These are phyloP conservation scores for Pycnonotus jocosus DNA, from an alignment of 2,113 vertebrate species.

Conservation along the genomic window DNA sequence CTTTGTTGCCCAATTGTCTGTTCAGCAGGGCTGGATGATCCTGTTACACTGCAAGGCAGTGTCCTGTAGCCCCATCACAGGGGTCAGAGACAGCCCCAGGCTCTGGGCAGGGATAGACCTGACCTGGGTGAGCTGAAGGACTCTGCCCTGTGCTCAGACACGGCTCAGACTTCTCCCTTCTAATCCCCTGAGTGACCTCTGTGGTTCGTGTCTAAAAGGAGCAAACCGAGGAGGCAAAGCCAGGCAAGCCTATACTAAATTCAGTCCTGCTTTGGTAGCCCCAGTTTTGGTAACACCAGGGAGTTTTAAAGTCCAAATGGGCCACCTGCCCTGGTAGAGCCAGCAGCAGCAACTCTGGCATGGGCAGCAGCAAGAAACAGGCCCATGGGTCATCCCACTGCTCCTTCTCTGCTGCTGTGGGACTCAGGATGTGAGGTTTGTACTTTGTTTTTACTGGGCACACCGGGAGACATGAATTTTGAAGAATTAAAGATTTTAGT, in stretches of 20 bases:
- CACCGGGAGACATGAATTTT: too few species aligned
- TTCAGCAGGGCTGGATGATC: background rate
- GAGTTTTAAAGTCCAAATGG: background rate
- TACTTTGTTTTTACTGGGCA: background rate
- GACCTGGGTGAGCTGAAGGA: background rate
- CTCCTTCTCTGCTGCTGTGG: too few species aligned
- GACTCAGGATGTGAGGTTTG: background rate
- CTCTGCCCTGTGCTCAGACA: background rate
- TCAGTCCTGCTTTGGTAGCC: background rate
- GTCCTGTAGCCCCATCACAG: background rate
- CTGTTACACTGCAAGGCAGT: background rate
- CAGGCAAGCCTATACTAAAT: background rate
- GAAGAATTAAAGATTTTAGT: too few species aligned
- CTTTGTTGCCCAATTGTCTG: slow-evolving; percentile 26
- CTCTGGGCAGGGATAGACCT: background rate
- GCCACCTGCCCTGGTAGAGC: background rate
- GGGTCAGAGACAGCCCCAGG: background rate
- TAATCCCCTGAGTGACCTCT: background rate
- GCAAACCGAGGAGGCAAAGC: background rate
- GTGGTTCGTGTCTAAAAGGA: background rate
- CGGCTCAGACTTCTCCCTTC: background rate
- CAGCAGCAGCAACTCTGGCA: background rate
- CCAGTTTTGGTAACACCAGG: background rate
- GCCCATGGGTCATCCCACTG: background rate
- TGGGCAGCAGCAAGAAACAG: background rate